phyloP scores from a whole-genome alignment of 1,140 invertebrate genomes.

The Andrena cerasifolii region DNA sequence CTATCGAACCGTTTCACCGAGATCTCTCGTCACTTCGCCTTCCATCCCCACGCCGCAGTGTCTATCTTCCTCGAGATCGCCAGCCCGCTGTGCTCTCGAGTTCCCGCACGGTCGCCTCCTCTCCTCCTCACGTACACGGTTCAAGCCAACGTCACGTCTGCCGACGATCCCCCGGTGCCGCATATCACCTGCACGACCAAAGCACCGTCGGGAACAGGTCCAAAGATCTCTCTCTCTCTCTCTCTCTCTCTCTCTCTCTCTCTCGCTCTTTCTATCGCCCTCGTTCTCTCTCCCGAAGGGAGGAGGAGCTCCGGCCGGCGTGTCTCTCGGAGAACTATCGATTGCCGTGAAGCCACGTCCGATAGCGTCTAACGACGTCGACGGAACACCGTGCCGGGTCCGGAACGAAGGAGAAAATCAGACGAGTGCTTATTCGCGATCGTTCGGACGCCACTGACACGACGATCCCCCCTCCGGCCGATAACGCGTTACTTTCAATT shows the following conservation, averaged over 20 bases:
- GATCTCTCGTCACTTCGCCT: background rate
- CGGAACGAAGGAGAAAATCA: background rate
- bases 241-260: constrained; percentile 4
- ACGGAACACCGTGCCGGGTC: constrained; percentile 10
- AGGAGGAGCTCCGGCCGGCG: too few relatives aligned
- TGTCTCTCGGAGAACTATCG: constrained; percentile 32
- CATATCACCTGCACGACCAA: constrained; percentile 46
- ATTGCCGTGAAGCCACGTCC: constrained; percentile 35
- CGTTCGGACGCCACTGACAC: background rate
- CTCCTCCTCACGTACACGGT: background rate
- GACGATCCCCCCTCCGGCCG: too few relatives aligned
- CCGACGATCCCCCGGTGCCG: constrained; percentile 8
- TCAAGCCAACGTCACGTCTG: background rate
- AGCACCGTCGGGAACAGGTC: constrained; percentile 7
- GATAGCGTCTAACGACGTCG: constrained; percentile 34
- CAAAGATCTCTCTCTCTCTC: background rate
- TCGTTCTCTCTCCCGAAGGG: background rate
- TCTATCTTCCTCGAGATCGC: background rate
- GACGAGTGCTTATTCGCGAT: background rate
- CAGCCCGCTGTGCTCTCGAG: background rate
- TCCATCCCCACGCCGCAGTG: background rate
- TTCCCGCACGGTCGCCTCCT: background rate
- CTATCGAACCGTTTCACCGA: background rate
- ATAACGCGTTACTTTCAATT: constrained; percentile 6
- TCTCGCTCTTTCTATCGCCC: background rate